These are phyloP conservation scores for Stercorarius parasiticus DNA, from an alignment of 2,113 vertebrate genomes.

Conservation along the genomic window DNA sequence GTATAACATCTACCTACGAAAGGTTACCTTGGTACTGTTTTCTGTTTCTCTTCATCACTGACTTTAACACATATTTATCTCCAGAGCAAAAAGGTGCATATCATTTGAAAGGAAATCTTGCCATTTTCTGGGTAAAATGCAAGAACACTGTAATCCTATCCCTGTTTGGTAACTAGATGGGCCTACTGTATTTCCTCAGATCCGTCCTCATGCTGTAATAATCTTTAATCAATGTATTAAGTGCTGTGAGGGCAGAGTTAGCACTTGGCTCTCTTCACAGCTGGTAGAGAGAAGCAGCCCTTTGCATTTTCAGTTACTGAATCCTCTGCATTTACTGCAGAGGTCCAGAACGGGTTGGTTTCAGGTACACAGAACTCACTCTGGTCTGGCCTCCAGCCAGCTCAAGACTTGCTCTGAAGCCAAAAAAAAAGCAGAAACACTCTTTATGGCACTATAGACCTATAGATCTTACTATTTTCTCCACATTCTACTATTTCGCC, in stretches of 20 bases:
- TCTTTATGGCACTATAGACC: background rate
- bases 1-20: background rate
- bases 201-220: background rate
- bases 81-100: background rate
- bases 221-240: background rate
- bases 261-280: background rate
- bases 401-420: background rate
- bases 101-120: background rate
- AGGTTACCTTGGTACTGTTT: background rate
- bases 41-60: background rate
- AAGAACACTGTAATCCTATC: background rate
- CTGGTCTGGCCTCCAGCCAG: background rate
- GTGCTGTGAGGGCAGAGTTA: background rate
- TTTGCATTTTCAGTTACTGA: background rate
- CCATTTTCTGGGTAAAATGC: slow-evolving; percentile 2
- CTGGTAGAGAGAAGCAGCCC: background rate
- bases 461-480: background rate
- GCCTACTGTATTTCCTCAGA: background rate
- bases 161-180: background rate
- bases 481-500: background rate
- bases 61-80: background rate
- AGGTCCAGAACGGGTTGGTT: background rate
- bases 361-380: background rate
- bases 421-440: background rate
- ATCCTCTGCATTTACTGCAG: background rate